Percentiles rank a stretch among this genome's conserved stretches.
Conservation (phyloP, 92 coral and sea anemone genomes). For the Hydrozoanthus gracilis region DNA sequence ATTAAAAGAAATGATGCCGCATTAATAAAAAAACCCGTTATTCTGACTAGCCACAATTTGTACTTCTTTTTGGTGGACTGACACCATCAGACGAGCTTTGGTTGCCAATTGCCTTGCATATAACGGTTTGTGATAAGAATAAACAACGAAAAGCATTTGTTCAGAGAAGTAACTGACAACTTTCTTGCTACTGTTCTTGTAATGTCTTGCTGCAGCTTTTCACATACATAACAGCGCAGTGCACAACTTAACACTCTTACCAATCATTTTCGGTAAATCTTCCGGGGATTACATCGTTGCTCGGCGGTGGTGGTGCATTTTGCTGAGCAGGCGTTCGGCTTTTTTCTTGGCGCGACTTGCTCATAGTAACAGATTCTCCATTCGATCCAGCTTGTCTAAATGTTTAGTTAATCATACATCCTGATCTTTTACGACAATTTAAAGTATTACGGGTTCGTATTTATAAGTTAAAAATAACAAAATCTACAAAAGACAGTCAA, state of each 20-base stretch:
- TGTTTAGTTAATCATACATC: not conserved
- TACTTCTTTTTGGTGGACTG: too few relatives aligned
- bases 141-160: too few relatives aligned
- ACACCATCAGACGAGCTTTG: too few relatives aligned
- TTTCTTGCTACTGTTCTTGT: too few relatives aligned
- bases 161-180: too few relatives aligned
- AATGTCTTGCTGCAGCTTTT: too few relatives aligned
- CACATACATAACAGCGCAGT: not conserved
- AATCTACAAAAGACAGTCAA: not conserved
- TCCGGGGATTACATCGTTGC: slow-evolving; percentile 96
- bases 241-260: slow-evolving; percentile 47
- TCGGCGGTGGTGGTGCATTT: slow-evolving; percentile 82
- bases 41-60: too few relatives aligned
- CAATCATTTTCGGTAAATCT: slow-evolving; percentile 94
- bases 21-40: too few relatives aligned
- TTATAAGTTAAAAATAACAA: not conserved
- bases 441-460: not conserved
- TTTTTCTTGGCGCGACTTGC: slow-evolving; percentile 95
- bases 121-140: too few relatives aligned
- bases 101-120: too few relatives aligned
- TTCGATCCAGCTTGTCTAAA: not conserved
- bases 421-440: not conserved
- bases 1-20: too few relatives aligned
- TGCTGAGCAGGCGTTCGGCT: slow-evolving; percentile 93
- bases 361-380: slow-evolving; percentile 61